phyloP scores from a whole-genome alignment of 2,797 vertebrate species.

The Simalia tracyae region DNA sequence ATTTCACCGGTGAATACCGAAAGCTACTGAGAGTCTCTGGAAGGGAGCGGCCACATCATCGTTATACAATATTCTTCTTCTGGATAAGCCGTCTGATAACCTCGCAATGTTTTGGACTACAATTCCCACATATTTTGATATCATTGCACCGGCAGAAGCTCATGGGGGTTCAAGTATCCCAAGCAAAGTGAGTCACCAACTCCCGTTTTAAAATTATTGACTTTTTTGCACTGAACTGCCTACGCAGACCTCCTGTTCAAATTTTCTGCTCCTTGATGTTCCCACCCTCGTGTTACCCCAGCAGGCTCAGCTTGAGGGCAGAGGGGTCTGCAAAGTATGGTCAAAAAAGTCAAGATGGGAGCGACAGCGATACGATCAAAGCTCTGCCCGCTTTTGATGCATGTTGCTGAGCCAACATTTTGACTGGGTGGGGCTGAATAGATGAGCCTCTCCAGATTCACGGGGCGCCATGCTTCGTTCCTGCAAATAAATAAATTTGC shows the following conservation, averaged over 20 bases:
- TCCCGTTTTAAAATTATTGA: not conserved
- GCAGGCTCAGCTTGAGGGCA: not conserved
- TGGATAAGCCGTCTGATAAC: not conserved
- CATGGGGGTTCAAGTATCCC: not conserved
- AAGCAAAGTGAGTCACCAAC: not conserved
- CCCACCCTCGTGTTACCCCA: no score
- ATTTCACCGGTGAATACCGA: not conserved
- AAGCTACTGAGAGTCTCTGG: not conserved
- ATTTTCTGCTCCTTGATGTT: not conserved
- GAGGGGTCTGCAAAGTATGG: not conserved
- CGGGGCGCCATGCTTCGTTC: not conserved
- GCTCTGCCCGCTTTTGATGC: not conserved
- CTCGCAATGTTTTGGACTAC: not conserved
- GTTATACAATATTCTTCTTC: not conserved
- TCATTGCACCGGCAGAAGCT: not conserved
- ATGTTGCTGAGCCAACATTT: not conserved
- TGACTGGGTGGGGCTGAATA: not conserved
- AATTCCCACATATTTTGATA: not conserved
- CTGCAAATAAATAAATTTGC: not conserved
- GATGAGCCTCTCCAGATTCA: not conserved
- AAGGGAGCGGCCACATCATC: not conserved
- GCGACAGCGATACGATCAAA: no score
- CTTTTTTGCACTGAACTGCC: not conserved
- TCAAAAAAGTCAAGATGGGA: not conserved
- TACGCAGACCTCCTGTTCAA: not conserved